A percentile compares a stretch with the other conserved stretches of the same genome.
Evolutionary conservation across 2,797 vertebrate species (phyloP).

Genomic region (Malurus leucopterus): DNA sequence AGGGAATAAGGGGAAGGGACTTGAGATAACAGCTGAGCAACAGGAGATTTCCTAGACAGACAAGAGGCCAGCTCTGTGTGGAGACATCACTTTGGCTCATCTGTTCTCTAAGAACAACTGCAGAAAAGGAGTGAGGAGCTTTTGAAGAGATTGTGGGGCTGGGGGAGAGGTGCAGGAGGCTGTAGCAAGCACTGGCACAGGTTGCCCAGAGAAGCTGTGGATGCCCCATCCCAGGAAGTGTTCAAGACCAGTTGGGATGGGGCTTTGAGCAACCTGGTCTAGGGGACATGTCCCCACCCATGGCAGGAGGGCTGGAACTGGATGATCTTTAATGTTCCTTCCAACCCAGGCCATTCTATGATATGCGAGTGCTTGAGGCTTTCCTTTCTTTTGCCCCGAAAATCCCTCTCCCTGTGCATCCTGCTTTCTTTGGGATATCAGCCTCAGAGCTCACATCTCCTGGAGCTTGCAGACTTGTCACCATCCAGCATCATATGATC

Average conservation of each 20-base stretch:
- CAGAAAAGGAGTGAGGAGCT: neutral
- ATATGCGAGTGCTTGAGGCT: neutral
- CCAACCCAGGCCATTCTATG: neutral
- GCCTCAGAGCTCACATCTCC: neutral
- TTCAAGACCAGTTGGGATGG: neutral
- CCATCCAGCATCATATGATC: neutral
- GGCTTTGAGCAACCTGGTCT: neutral
- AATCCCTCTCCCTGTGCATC: neutral
- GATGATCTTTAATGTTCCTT: neutral
- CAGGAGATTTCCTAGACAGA: neutral
- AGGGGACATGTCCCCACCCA: fast-evolving
- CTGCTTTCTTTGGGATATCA: neutral
- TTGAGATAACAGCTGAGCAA: neutral
- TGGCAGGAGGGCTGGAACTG: neutral
- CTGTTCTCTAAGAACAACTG: neutral
- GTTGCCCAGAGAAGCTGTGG: neutral
- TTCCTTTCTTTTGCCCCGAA: neutral
- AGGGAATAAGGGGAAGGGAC: neutral
- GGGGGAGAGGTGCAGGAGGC: neutral
- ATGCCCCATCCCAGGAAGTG: neutral
- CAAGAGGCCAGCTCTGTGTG: neutral
- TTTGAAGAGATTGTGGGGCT: neutral
- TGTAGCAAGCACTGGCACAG: neutral
- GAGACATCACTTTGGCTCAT: neutral
- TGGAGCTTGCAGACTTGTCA: neutral